Evolutionary conservation across 2,797 vertebrate species (phyloP).

Genomic region (Anolis apletophallus): DNA sequence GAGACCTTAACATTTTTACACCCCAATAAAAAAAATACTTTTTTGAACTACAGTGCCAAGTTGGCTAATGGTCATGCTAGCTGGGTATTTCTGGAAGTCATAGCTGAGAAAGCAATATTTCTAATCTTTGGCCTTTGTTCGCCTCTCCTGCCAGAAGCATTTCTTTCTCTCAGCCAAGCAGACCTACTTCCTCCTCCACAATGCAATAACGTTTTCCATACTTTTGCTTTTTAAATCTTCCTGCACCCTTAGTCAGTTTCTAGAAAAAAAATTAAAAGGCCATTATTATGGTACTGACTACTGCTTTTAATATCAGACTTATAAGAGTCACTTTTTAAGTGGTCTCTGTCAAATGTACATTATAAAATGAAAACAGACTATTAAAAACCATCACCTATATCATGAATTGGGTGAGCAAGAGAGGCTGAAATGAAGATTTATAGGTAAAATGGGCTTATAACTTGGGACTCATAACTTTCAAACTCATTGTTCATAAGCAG

Average conservation of each 20-base stretch:
- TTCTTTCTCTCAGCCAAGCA: neutral
- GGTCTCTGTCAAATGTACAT: no score
- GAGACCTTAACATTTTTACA: no score
- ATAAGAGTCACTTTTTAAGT: neutral
- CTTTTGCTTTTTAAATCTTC: no score
- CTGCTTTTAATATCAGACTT: neutral
- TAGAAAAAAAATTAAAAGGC: neutral
- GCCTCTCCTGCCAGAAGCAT: neutral
- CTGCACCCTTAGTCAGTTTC: neutral
- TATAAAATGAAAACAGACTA: neutral
- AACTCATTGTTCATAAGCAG: neutral
- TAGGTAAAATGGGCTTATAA: neutral
- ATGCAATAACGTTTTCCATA: neutral
- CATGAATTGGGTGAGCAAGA: no score
- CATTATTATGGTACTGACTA: neutral
- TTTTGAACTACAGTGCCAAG: no score
- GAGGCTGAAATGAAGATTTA: neutral
- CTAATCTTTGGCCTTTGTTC: no score
- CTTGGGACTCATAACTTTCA: neutral
- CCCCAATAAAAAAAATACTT: no score
- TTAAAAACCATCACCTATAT: no score
- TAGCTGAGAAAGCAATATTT: no score
- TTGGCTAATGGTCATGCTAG: no score
- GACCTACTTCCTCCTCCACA: neutral
- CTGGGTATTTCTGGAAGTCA: no score